Evolutionary conservation across 2,113 vertebrate species (phyloP).

Genomic region (Prionailurus bengalensis): DNA sequence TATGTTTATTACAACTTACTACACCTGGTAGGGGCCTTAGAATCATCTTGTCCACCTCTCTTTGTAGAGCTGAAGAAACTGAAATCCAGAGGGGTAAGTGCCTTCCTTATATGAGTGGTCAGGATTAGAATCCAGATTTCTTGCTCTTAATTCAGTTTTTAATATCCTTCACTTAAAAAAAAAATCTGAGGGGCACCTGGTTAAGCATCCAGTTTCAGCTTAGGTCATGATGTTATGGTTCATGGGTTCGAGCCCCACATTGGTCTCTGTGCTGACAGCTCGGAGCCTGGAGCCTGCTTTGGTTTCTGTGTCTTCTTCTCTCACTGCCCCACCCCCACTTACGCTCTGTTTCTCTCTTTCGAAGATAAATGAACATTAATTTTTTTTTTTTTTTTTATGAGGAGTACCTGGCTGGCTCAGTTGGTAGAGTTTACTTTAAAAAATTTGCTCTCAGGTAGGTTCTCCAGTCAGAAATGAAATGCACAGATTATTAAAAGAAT

Average conservation of each 20-base stretch:
- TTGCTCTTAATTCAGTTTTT: conserved; percentile 38
- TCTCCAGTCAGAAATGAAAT: conserved; percentile 29
- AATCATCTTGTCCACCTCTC: neutral
- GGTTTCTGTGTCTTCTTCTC: too few species aligned
- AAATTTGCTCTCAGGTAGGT: neutral
- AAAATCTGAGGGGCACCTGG: neutral
- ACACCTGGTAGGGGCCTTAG: neutral
- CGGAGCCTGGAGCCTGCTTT: too few species aligned
- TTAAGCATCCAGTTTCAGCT: neutral
- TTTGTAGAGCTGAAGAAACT: neutral
- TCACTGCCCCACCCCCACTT: too few species aligned
- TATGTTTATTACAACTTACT: neutral
- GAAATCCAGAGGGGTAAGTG: neutral
- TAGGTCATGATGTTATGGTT: neutral
- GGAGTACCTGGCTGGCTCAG: too few species aligned
- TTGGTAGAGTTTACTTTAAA: neutral
- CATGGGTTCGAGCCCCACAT: neutral
- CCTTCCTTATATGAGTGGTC: neutral
- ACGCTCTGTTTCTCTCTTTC: too few species aligned
- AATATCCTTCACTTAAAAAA: conserved; percentile 15
- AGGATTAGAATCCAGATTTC: neutral
- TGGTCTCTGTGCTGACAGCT: too few species aligned
- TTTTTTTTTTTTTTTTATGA: too few species aligned
- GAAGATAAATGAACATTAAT: too few species aligned
- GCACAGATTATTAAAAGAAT: conserved; percentile 15